Base-by-base conservation (phyloP, 1,140 invertebrate genomes). In the Bombus terrestris region DNA sequence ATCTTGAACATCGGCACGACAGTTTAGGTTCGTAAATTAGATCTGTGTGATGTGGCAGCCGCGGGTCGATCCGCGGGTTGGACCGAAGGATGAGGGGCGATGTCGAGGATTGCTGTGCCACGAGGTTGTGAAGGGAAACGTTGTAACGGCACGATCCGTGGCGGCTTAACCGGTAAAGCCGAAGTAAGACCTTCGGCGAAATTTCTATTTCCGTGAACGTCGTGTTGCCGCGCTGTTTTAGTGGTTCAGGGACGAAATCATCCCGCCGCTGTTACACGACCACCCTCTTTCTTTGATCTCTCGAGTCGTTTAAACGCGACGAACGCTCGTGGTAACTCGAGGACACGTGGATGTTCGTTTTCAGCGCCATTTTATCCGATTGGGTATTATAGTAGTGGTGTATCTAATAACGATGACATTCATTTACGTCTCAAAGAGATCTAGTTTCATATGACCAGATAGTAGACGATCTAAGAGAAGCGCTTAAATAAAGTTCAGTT, bases 161-260 rank as follows among this genome's bases (percentile, higher is more conserved):
- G 69, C 89, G 89, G 92, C 92, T 93, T 93, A 93, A 83, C 84
- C 75, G 89, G 86, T 71, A 91, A 94, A 94, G 93, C 92, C 92
- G 83, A 90, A 86, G 89, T 93, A 92, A 94, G 91, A 91, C 87
- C 79, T 41, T 37, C 28, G 80, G 81, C 83, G 86, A 92, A 93
- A 90, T 91, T 91, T 90, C 90, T 91, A 90, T 90, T 91, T 92
- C 90, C 90, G 83, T 66, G 82, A 89, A 84, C 90, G 74, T 72
- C 43, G 81, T 86, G 85, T 88, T 84, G 74, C 85, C 87, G 86
- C 80, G 83, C 59, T 71, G 83, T 81, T 86, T 64, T 39, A 80
- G 64, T n/a, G 32, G 28, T 28, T 25, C 6, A n/a, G 10, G 59
- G 10, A 28, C 59, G 28, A 62, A 62, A 62, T 62, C 9, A 25